A percentile compares a stretch with the other conserved stretches of the same genome.
phyloP scores from a whole-genome alignment of 1,140 invertebrate genomes.

The Thaumatotibia leucotreta region DNA sequence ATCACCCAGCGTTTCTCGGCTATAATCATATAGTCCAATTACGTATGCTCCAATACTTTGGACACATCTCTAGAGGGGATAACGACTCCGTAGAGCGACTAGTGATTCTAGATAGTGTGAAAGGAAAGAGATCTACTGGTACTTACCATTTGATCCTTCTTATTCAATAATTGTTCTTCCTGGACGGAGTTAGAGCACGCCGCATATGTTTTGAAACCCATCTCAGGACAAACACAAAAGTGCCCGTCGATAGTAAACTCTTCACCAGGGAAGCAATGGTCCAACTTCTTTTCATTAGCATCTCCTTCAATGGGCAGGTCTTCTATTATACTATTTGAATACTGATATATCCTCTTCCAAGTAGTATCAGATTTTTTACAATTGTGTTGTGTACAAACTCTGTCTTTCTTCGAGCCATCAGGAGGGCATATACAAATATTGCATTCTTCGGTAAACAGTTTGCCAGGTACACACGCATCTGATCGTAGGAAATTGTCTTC shows the following conservation, averaged over 20 bases:
- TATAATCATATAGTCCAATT: no score
- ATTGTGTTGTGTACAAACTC: slow-evolving; percentile 55
- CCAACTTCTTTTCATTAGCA: slow-evolving; percentile 39
- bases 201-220: slow-evolving; percentile 53
- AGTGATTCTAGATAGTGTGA: no score
- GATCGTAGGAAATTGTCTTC: slow-evolving; percentile 50
- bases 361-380: slow-evolving; percentile 35
- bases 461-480: slow-evolving; percentile 49
- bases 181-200: slow-evolving; percentile 29
- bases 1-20: no score
- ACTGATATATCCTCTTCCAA: slow-evolving; percentile 47
- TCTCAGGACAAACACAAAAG: slow-evolving; percentile 55
- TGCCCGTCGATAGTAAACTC: slow-evolving; percentile 53
- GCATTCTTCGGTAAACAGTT: slow-evolving; percentile 65
- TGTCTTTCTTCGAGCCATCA: slow-evolving; percentile 62
- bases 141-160: not conserved
- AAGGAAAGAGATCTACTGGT: no score
- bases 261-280: slow-evolving; percentile 59
- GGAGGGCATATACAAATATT: slow-evolving; percentile 71
- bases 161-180: not conserved
- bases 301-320: slow-evolving; percentile 22
- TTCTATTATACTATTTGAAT: slow-evolving; percentile 37
- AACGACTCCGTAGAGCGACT: no score
- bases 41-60: no score
- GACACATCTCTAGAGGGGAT: no score